Percentiles rank a stretch among this genome's conserved stretches.
phyloP scores from a whole-genome alignment of 30 jellyfish, hydroid and myxozoan genomes.

The Hydractinia echinata region DNA sequence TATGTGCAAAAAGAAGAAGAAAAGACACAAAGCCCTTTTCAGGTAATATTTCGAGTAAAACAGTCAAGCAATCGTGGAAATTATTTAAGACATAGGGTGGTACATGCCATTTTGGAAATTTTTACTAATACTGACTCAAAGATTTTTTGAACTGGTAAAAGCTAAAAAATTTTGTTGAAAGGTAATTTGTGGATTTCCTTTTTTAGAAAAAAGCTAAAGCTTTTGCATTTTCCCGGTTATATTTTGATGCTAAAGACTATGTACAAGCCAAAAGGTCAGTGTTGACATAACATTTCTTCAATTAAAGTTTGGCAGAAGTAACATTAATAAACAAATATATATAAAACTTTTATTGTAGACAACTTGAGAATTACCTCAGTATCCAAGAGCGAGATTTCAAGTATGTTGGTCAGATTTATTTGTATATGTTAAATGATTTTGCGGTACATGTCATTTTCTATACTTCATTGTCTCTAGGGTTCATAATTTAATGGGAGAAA shows the following conservation, averaged over 20 bases:
- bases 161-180: too few species aligned
- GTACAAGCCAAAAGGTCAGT: conserved; percentile 65
- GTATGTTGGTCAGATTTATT: background rate
- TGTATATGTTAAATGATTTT: too few species aligned
- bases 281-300: background rate
- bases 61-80: too few species aligned
- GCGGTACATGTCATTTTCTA: too few species aligned
- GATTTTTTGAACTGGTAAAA: too few species aligned
- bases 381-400: conserved; percentile 37
- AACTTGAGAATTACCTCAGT: conserved; percentile 25
- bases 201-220: conserved; percentile 62
- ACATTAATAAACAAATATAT: background rate
- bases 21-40: conserved; percentile 18
- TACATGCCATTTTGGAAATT: too few species aligned
- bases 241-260: conserved; percentile 59
- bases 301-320: background rate
- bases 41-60: conserved; percentile 4
- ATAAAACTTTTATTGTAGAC: conserved; percentile 1
- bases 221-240: conserved; percentile 69
- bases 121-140: too few species aligned
- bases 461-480: conserved; percentile 40
- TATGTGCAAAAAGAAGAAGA: conserved; percentile 17
- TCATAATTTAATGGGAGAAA: conserved; percentile 64
- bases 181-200: background rate
- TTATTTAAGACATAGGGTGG: too few species aligned